These are phyloP conservation scores for Drosophila kikkawai DNA, from an alignment of 1,140 invertebrate species.

Conservation along the genomic window DNA sequence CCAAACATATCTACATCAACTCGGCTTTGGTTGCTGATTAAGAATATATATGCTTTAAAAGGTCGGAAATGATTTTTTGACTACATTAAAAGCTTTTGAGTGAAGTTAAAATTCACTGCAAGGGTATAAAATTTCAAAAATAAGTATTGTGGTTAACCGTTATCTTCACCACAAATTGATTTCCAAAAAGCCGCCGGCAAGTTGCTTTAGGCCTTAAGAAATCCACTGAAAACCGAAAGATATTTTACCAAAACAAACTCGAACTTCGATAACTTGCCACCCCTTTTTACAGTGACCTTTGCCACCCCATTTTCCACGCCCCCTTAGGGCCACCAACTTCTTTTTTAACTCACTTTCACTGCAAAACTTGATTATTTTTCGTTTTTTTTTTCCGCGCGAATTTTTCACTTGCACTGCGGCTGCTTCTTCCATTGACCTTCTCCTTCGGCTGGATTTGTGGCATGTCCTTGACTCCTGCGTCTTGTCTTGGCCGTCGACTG, in stretches of 20 bases:
- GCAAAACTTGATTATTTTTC: conserved; percentile 73
- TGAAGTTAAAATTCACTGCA: no score
- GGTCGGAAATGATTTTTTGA: no score
- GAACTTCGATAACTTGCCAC: conserved; percentile 11
- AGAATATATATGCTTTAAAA: no score
- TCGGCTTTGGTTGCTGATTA: no score
- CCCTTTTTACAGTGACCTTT: conserved; percentile 15
- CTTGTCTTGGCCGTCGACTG: conserved; percentile 50
- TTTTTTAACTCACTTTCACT: conserved; percentile 75
- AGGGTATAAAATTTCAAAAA: no score
- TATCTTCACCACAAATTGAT: not conserved
- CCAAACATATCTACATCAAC: no score
- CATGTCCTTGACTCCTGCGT: conserved; percentile 77
- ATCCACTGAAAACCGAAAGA: not conserved
- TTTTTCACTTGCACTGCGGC: conserved; percentile 65
- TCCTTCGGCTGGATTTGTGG: conserved; percentile 46
- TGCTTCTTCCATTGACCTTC: conserved; percentile 64
- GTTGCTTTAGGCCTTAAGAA: conserved; percentile 3
- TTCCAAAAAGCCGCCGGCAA: conserved; percentile 31
- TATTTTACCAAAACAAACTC: conserved; percentile 23
- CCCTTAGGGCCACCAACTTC: conserved; percentile 15
- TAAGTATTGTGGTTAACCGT: no score
- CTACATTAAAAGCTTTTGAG: no score
- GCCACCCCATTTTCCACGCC: not conserved
- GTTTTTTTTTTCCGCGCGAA: conserved; percentile 48